Percentiles rank a stretch among this genome's conserved stretches.
These are phyloP conservation scores for Prionailurus viverrinus DNA, from an alignment of 2,113 vertebrate genomes.

Conservation along the genomic window DNA sequence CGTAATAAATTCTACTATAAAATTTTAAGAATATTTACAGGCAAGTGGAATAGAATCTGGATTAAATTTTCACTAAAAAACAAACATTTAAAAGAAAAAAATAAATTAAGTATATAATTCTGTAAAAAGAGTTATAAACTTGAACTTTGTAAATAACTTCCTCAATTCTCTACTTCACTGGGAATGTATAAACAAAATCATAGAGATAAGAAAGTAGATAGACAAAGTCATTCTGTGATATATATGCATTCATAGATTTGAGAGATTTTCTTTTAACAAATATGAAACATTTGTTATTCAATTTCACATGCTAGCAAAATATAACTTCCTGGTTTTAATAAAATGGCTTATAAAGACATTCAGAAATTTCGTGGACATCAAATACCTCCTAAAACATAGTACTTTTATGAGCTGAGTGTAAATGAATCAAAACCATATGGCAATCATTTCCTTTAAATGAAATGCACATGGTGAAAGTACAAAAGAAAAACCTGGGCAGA, in stretches of 20 bases:
- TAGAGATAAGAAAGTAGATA: neutral
- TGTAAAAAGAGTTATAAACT: neutral
- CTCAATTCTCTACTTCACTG: slow-evolving; percentile 2
- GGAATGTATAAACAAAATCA: neutral
- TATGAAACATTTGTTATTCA: slow-evolving; percentile 46
- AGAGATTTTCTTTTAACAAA: slow-evolving; percentile 33
- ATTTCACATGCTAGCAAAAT: slow-evolving; percentile 49
- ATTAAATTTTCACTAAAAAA: neutral
- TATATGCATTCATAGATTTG: neutral
- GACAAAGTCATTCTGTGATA: neutral
- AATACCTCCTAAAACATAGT: slow-evolving; percentile 63
- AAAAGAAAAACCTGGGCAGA: slow-evolving; percentile 27
- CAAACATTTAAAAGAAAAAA: neutral
- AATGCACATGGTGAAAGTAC: slow-evolving; percentile 64
- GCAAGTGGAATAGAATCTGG: neutral
- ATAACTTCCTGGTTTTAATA: slow-evolving; percentile 58
- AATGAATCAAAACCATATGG: slow-evolving; percentile 74
- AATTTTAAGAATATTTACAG: neutral
- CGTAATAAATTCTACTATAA: neutral
- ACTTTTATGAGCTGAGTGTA: slow-evolving; percentile 70
- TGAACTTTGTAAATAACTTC: neutral
- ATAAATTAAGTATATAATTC: neutral
- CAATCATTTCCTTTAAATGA: slow-evolving; percentile 65
- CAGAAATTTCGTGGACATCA: slow-evolving; percentile 65
- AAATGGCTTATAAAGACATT: slow-evolving; percentile 63